phyloP scores from a whole-genome alignment of 2,888 invertebrate species.

The Alcis repandata region DNA sequence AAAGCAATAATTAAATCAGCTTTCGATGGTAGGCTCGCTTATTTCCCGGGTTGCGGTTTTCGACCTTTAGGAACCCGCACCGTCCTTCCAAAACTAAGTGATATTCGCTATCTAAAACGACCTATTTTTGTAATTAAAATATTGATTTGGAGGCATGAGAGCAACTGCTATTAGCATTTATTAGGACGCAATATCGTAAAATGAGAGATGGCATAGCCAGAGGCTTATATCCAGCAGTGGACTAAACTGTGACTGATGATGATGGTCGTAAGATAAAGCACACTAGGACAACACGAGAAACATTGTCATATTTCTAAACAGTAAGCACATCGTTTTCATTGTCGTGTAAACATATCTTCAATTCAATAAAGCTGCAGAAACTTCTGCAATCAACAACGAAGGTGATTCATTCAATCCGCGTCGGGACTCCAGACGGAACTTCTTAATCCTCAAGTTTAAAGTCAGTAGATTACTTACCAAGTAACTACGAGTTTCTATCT shows the following conservation, averaged over 20 bases:
- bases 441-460: slow-evolving; percentile 43
- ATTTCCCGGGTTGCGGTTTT: slow-evolving; percentile 17
- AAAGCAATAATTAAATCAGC: slow-evolving; percentile 13
- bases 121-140: not conserved
- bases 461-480: slow-evolving; percentile 41
- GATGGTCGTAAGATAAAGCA: too few species aligned
- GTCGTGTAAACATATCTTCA: slow-evolving; percentile 11
- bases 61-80: slow-evolving; percentile 10
- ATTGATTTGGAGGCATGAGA: not conserved
- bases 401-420: slow-evolving; percentile 45
- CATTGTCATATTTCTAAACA: not conserved
- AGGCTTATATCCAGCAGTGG: too few species aligned
- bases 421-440: slow-evolving; percentile 39
- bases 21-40: slow-evolving; percentile 18
- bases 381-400: slow-evolving; percentile 38
- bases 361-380: slow-evolving; percentile 33
- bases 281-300: not conserved
- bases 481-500: slow-evolving; percentile 32
- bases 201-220: too few species aligned
- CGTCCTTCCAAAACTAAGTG: slow-evolving; percentile 6
- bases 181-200: too few species aligned
- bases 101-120: slow-evolving; percentile 17
- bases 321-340: not conserved
- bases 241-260: too few species aligned
- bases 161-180: not conserved